Conservation (phyloP, 2,113 vertebrate species). For the Pelodiscus sinensis region DNA sequence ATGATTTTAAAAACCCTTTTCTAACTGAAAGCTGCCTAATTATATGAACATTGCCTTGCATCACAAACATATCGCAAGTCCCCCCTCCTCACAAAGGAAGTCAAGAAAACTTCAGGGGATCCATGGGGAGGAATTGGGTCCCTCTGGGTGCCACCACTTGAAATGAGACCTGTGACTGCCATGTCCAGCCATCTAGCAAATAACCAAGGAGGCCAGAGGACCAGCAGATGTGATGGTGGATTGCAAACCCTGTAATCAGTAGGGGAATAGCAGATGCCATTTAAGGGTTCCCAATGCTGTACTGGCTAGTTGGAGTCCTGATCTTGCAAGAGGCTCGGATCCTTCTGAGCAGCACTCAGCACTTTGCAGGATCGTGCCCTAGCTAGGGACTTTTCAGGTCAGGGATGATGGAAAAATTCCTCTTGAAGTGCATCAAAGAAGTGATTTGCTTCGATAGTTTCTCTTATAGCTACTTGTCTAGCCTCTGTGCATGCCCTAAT, state of each 20-base stretch:
- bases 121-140: accelerated
- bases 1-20: not conserved
- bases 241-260: not conserved
- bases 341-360: not conserved
- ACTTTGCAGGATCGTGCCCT: not conserved
- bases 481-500: not conserved
- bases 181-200: not conserved
- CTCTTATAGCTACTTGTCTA: not conserved
- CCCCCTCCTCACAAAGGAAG: not conserved
- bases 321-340: not conserved
- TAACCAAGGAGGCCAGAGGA: not conserved
- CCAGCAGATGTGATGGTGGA: not conserved
- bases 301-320: not conserved
- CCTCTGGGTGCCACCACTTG: not conserved
- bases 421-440: not conserved
- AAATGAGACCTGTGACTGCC: not conserved
- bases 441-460: not conserved
- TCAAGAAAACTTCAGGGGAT: not conserved
- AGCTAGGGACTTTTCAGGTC: not conserved
- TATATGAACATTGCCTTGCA: not conserved
- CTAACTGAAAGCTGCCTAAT: not conserved
- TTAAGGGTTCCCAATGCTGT: not conserved
- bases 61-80: not conserved
- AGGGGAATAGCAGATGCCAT: not conserved
- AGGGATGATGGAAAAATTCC: not conserved